A percentile compares a stretch with the other conserved stretches of the same genome.
Evolutionary conservation across 2,113 vertebrate species (phyloP).

Genomic region (Phodopus roborovskii): DNA sequence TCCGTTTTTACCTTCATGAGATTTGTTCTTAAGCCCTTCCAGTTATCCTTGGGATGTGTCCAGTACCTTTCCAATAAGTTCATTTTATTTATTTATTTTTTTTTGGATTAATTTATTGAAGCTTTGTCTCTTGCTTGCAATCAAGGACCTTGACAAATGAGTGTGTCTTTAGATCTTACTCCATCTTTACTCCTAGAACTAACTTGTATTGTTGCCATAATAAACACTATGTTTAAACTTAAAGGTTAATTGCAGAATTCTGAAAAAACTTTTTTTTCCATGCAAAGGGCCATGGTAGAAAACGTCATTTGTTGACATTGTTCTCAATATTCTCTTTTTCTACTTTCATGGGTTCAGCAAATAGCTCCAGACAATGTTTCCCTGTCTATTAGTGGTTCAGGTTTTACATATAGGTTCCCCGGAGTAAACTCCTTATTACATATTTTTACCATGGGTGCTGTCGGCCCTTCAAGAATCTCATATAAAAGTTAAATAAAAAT

Average conservation of each 20-base stretch:
- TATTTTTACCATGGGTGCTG: neutral
- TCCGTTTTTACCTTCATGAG: conserved; percentile 11
- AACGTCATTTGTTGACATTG: neutral
- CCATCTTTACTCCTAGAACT: neutral
- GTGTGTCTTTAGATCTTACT: conserved; percentile 31
- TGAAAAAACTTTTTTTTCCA: conserved; percentile 39
- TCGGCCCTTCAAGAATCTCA: neutral
- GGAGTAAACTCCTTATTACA: neutral
- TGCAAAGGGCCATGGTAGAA: neutral
- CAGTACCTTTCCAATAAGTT: conserved; percentile 50
- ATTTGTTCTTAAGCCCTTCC: neutral
- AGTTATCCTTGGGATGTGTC: conserved; percentile 32
- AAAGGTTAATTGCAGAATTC: conserved; percentile 5
- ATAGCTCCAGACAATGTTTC: neutral
- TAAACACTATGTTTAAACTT: conserved; percentile 10
- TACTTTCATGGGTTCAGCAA: neutral
- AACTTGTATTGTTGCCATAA: neutral
- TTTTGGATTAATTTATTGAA: conserved; percentile 44
- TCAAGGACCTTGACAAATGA: conserved; percentile 45
- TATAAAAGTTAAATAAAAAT: neutral
- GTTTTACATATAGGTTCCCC: neutral
- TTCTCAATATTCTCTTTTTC: neutral
- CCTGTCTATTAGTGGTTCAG: neutral
- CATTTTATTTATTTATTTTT: too few species aligned
- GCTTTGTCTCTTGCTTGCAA: conserved; percentile 54